A percentile compares a stretch with the other conserved stretches of the same genome.
Evolutionary conservation across 2,113 vertebrate genomes (phyloP).

Genomic region (Megalops atlanticus): DNA sequence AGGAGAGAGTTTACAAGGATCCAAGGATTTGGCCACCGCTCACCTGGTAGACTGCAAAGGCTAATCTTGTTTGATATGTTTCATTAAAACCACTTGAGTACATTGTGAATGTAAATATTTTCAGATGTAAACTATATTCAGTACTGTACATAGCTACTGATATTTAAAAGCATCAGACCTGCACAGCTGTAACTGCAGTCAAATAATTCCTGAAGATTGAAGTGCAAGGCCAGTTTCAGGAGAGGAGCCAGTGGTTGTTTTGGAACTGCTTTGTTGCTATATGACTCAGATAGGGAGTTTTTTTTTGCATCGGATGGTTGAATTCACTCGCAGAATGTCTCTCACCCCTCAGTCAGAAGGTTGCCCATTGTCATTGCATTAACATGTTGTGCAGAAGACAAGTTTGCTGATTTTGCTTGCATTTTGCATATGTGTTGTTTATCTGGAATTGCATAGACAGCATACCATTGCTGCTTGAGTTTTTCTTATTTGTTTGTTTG

Average conservation of each 20-base stretch:
- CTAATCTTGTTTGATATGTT: constrained; percentile 26
- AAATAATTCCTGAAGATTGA: neutral
- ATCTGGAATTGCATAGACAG: neutral
- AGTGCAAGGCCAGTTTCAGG: neutral
- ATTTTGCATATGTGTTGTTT: neutral
- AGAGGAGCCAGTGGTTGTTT: neutral
- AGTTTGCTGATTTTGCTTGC: neutral
- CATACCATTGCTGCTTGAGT: neutral
- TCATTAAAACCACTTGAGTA: neutral
- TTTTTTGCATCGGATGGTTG: neutral
- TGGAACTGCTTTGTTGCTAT: neutral
- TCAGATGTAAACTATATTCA: neutral
- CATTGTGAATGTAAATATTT: neutral
- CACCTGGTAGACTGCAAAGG: neutral
- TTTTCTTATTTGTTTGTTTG: neutral
- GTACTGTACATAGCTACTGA: neutral
- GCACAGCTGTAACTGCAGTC: too few species aligned
- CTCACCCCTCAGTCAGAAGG: neutral
- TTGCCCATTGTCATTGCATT: neutral
- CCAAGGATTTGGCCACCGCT: neutral
- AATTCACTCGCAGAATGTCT: neutral
- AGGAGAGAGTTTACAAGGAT: neutral
- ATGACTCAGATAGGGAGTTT: neutral
- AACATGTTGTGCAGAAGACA: neutral
- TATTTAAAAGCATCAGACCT: neutral